Conservation (phyloP, 2,888 invertebrate genomes). For the Perizoma affinitatum region DNA sequence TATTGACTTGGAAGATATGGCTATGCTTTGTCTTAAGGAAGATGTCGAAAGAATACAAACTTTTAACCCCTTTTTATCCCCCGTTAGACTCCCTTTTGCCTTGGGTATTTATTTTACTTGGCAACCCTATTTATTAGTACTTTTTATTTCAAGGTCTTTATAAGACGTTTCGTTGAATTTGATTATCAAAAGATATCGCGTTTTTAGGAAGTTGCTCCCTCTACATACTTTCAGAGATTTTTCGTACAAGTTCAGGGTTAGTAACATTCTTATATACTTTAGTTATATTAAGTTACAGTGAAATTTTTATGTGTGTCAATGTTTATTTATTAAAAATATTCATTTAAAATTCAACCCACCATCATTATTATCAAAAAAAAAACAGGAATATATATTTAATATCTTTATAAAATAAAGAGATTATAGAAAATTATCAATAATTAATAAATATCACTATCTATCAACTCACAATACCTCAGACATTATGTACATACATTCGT, state of each 20-base stretch:
- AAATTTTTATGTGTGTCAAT: no score
- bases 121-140: constrained; percentile 33
- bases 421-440: no score
- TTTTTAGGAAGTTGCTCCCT: constrained; percentile 7
- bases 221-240: background rate
- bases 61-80: background rate
- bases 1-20: constrained; percentile 51
- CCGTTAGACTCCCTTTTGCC: constrained; percentile 1
- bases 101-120: constrained; percentile 28
- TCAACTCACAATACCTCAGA: no score
- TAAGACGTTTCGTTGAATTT: constrained; percentile 21
- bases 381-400: no score
- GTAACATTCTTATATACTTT: background rate
- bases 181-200: constrained; percentile 16
- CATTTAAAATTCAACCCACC: no score
- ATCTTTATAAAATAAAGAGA: no score
- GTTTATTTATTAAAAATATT: no score
- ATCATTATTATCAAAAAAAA: no score
- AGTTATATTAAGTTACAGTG: no score
- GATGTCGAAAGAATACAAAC: constrained; percentile 11
- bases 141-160: constrained; percentile 21
- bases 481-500: no score
- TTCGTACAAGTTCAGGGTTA: background rate
- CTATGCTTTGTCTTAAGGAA: constrained; percentile 41
- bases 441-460: no score